phyloP scores from a whole-genome alignment of 2,113 vertebrate species.

The Otocyon megalotis region DNA sequence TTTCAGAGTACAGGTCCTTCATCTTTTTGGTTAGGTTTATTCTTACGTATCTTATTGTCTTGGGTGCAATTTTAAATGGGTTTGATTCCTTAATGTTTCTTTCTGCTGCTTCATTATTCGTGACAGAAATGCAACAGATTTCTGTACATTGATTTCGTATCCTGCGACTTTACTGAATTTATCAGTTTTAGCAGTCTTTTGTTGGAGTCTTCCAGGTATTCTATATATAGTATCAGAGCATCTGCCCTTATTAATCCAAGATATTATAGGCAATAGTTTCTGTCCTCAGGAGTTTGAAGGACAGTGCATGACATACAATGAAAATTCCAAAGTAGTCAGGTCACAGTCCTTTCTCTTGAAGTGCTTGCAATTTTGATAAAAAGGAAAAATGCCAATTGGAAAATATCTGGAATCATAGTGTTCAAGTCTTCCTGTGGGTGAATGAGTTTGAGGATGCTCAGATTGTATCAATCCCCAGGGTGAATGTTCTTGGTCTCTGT shows the following conservation, averaged over 20 bases:
- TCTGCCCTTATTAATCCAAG: not conserved
- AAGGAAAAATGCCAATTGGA: conserved; percentile 7
- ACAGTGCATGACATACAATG: not conserved
- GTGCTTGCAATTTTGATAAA: not conserved
- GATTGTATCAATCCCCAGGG: not conserved
- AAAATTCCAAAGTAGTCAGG: not conserved
- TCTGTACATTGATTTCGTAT: not conserved
- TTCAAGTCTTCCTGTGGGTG: not conserved
- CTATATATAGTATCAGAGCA: not conserved
- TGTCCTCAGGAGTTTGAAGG: conserved; percentile 1
- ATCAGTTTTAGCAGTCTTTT: not conserved
- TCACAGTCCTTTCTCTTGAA: not conserved
- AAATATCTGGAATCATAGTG: not conserved
- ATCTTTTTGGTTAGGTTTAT: not conserved
- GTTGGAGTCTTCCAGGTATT: not conserved
- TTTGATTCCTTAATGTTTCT: not conserved
- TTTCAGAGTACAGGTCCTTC: not conserved
- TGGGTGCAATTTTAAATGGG: not conserved
- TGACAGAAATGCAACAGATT: not conserved
- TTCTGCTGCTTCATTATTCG: not conserved
- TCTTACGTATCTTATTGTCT: not conserved
- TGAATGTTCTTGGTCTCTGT: not conserved
- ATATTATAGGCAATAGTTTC: not conserved
- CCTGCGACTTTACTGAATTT: not conserved
- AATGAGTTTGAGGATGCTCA: not conserved